phyloP scores from a whole-genome alignment of 2,797 vertebrate species.

The Pseudomugil tenellus region DNA sequence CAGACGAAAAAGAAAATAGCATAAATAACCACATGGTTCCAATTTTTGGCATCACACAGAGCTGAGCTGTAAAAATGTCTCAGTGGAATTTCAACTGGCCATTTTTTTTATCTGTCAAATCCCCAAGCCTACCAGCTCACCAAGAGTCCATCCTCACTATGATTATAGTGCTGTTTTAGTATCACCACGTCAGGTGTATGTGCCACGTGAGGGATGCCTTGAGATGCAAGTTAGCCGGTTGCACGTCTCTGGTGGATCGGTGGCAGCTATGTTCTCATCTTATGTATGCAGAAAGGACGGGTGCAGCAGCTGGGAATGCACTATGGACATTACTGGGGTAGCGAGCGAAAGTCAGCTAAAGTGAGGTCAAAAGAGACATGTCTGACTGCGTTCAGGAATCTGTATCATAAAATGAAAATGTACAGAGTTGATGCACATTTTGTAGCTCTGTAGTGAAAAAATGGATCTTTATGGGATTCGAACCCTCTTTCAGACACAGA shows the following conservation, averaged over 20 bases:
- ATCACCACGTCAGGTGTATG: slow-evolving; percentile 59
- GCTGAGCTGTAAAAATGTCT: slow-evolving; percentile 49
- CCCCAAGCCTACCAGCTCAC: background rate
- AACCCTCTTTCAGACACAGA: background rate
- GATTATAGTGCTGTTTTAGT: slow-evolving; percentile 21
- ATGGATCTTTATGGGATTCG: background rate
- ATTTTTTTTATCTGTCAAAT: slow-evolving; percentile 26
- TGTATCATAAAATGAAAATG: background rate
- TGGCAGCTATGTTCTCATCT: slow-evolving; percentile 33
- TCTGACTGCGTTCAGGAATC: slow-evolving; percentile 20
- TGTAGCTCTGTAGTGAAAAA: background rate
- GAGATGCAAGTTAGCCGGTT: slow-evolving; percentile 14
- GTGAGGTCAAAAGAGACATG: slow-evolving; percentile 49
- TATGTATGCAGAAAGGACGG: slow-evolving; percentile 48
- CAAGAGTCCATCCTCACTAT: slow-evolving; percentile 9
- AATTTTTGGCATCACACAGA: slow-evolving; percentile 36
- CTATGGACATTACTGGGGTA: slow-evolving; percentile 43
- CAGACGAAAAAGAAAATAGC: slow-evolving; percentile 26
- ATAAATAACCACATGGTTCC: slow-evolving; percentile 44
- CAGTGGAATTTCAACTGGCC: slow-evolving; percentile 31
- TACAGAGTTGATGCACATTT: background rate
- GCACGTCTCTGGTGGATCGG: slow-evolving; percentile 20
- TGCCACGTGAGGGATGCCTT: slow-evolving; percentile 42
- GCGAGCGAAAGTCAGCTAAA: slow-evolving; percentile 58
- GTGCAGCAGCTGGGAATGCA: slow-evolving; percentile 83